These are phyloP conservation scores for Stratiomys singularior DNA, from an alignment of 2,888 invertebrate genomes.

Conservation along the genomic window DNA sequence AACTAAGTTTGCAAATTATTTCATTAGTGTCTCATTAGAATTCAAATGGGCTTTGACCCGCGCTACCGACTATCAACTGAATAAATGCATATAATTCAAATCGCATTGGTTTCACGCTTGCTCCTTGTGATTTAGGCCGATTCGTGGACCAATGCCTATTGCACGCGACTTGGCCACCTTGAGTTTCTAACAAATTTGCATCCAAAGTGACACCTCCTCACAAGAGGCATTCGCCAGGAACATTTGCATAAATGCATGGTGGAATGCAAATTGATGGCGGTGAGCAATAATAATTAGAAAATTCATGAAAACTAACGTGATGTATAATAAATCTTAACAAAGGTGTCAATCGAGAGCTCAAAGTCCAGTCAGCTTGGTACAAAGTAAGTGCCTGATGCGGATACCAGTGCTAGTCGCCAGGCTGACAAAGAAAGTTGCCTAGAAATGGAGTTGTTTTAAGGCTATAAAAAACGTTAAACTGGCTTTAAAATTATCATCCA, in stretches of 20 bases:
- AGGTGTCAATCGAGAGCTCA: constrained; percentile 36
- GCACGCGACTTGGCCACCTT: not conserved
- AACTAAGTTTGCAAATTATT: constrained; percentile 3
- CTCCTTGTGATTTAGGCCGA: constrained; percentile 18
- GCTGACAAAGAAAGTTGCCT: not conserved
- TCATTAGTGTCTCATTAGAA: constrained; percentile 20
- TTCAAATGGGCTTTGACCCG: not conserved
- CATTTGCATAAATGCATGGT: constrained; percentile 24
- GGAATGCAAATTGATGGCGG: constrained; percentile 11
- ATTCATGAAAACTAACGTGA: constrained; percentile 2
- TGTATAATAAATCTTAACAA: not conserved
- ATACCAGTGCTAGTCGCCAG: not conserved
- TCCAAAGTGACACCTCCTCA: constrained; percentile 2
- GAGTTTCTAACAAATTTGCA: constrained; percentile 11
- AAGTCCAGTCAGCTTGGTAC: constrained; percentile 19
- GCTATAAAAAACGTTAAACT: not conserved
- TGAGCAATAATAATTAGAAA: not conserved
- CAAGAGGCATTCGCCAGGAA: not conserved
- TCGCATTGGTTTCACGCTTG: constrained; percentile 3
- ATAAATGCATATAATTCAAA: constrained; percentile 18
- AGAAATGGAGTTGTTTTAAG: not conserved
- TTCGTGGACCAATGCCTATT: constrained; percentile 13
- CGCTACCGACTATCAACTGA: not conserved
- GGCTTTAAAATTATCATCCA: not conserved
- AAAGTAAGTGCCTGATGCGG: no score